phyloP scores from a whole-genome alignment of 2,113 vertebrate species.

The Leptosomus discolor region DNA sequence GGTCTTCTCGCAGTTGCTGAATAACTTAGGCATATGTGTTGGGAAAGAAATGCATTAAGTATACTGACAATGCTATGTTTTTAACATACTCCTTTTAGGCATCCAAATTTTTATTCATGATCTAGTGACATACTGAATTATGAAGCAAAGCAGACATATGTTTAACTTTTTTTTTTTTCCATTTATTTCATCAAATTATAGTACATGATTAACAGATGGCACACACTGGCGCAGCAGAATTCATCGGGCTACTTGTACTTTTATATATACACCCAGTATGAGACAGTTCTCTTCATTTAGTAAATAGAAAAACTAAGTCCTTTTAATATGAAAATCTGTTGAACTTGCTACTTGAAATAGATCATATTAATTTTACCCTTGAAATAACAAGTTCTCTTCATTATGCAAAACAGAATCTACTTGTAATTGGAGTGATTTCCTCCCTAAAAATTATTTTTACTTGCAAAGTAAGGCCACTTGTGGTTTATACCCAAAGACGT shows the following conservation, averaged over 20 bases:
- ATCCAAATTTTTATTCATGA: neutral
- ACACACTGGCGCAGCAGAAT: neutral
- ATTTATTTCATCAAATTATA: neutral
- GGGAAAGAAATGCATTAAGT: neutral
- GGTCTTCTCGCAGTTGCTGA: neutral
- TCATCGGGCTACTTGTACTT: neutral
- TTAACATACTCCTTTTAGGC: neutral
- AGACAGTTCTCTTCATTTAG: neutral
- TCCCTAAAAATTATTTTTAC: neutral
- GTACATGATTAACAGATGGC: neutral
- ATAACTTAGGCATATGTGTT: neutral
- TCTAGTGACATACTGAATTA: neutral
- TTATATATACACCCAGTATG: neutral
- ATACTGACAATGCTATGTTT: accelerated
- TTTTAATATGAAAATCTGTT: neutral
- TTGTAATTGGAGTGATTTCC: neutral
- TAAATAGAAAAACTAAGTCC: neutral
- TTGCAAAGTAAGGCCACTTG: neutral
- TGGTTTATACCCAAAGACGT: neutral
- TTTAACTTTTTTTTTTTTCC: neutral
- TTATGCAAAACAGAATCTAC: neutral
- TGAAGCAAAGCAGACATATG: neutral
- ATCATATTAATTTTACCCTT: neutral
- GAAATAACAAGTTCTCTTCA: neutral
- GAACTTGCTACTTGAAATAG: neutral